A percentile compares a stretch with the other conserved stretches of the same genome.
These are phyloP conservation scores for Schrankia costaestrigalis DNA, from an alignment of 2,888 invertebrate species.

Conservation along the genomic window DNA sequence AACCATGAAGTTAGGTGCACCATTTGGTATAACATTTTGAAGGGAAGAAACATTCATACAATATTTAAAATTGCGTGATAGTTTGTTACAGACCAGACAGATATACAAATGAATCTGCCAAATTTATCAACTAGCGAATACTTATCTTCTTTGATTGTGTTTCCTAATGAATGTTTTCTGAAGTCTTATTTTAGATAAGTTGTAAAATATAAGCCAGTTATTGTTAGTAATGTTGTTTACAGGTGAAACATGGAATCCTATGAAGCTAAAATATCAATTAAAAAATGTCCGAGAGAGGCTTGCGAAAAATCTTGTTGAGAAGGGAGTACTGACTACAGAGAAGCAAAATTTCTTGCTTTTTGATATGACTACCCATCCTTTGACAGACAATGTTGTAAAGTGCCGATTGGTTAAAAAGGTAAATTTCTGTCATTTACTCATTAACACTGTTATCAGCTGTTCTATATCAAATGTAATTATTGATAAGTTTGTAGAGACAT, in stretches of 20 bases:
- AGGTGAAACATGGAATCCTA: slow-evolving; percentile 99
- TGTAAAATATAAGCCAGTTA: too few relatives aligned
- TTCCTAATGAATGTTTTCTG: too few relatives aligned
- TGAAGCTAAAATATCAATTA: slow-evolving; percentile 98
- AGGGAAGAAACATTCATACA: too few relatives aligned
- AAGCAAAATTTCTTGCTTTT: slow-evolving; percentile 99
- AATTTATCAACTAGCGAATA: too few relatives aligned
- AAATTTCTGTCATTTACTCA: slow-evolving; percentile 17
- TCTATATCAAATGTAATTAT: slow-evolving; percentile 1
- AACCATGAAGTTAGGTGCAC: too few relatives aligned
- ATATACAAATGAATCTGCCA: too few relatives aligned
- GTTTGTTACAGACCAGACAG: too few relatives aligned
- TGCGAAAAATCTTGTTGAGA: slow-evolving; percentile 99
- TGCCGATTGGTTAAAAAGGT: slow-evolving; percentile 98
- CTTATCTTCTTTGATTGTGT: too few relatives aligned
- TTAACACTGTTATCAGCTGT: neutral
- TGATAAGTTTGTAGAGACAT: slow-evolving; percentile 11
- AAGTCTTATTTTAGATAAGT: too few relatives aligned
- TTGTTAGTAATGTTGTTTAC: slow-evolving; percentile 34
- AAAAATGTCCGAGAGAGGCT: slow-evolving; percentile 99
- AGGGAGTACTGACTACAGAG: slow-evolving; percentile 99
- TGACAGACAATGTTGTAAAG: slow-evolving; percentile 97
- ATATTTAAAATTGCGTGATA: too few relatives aligned
- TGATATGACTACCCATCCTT: slow-evolving; percentile 99
- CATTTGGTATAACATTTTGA: too few relatives aligned